Percentiles rank a stretch among this genome's conserved stretches.
Conservation (phyloP, 2,797 vertebrate species). For the Sciaenops ocellatus region DNA sequence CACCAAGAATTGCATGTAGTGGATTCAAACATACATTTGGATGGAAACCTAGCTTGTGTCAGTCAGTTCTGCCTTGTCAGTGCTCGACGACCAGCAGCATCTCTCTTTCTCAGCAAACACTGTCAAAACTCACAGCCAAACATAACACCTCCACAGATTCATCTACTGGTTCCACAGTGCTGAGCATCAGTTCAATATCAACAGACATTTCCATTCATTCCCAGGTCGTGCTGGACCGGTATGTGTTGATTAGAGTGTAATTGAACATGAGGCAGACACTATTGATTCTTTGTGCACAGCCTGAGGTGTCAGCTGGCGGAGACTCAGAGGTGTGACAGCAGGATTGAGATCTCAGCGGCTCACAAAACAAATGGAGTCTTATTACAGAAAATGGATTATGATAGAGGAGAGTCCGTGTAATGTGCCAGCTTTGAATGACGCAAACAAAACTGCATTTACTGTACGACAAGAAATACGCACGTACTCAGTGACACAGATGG, state of each 20-base stretch:
- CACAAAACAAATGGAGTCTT: slow-evolving; percentile 50
- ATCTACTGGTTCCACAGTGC: slow-evolving; percentile 17
- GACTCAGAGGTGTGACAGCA: slow-evolving; percentile 58
- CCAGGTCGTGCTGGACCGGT: slow-evolving; percentile 25
- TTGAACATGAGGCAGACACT: slow-evolving; percentile 69
- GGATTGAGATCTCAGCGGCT: slow-evolving; percentile 69
- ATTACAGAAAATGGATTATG: slow-evolving; percentile 53
- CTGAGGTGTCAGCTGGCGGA: slow-evolving; percentile 68
- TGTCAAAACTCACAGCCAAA: slow-evolving; percentile 12
- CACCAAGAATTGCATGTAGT: neutral
- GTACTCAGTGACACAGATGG: neutral
- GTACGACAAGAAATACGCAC: neutral
- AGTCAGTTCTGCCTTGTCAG: neutral
- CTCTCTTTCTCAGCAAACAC: neutral
- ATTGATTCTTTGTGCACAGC: slow-evolving; percentile 70
- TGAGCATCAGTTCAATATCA: slow-evolving; percentile 37
- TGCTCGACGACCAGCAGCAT: neutral
- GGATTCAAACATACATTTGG: neutral
- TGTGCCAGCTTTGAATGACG: slow-evolving; percentile 27
- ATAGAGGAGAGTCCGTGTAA: slow-evolving; percentile 22
- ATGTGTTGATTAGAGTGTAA: slow-evolving; percentile 70
- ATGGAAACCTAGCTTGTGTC: neutral
- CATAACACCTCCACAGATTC: slow-evolving; percentile 15
- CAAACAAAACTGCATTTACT: slow-evolving; percentile 31
- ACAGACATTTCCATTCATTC: slow-evolving; percentile 49